Conservation (phyloP, 2,113 vertebrate genomes). For the Petromus typicus region DNA sequence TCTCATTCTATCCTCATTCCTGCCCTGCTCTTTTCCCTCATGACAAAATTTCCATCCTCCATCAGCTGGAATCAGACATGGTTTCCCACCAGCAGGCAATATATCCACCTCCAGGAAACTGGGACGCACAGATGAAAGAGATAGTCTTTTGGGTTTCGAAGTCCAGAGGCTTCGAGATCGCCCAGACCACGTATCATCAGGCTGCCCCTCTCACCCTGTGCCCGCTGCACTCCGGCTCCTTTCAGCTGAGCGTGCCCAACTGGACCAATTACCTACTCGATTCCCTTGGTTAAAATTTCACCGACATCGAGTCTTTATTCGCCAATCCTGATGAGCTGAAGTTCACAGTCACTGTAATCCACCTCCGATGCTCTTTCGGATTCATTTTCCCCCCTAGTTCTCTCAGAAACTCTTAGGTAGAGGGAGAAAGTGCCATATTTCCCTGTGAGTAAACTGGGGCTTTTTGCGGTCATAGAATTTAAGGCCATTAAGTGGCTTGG, state of each 20-base stretch:
- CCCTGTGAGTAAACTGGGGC: not conserved
- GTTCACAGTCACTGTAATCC: too few species aligned
- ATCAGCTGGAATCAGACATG: not conserved
- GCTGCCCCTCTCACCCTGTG: accelerated
- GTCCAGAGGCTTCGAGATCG: not conserved
- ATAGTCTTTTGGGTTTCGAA: not conserved
- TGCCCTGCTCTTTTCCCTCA: not conserved
- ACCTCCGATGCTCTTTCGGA: not conserved
- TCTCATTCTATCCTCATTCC: not conserved
- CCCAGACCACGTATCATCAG: not conserved
- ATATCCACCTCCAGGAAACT: not conserved
- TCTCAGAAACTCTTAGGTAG: not conserved
- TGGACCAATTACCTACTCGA: not conserved
- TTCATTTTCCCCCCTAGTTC: too few species aligned
- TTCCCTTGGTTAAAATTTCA: not conserved
- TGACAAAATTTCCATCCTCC: not conserved
- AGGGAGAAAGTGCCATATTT: not conserved
- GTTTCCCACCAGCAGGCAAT: not conserved
- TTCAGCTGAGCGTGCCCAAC: not conserved
- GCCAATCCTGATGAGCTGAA: not conserved
- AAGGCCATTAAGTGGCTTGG: not conserved
- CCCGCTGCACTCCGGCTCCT: not conserved
- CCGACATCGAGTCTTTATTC: not conserved
- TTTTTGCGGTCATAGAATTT: not conserved
- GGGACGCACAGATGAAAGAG: not conserved